Base-by-base conservation (phyloP, 2,888 invertebrate genomes). In the Harpalus rufipes region DNA sequence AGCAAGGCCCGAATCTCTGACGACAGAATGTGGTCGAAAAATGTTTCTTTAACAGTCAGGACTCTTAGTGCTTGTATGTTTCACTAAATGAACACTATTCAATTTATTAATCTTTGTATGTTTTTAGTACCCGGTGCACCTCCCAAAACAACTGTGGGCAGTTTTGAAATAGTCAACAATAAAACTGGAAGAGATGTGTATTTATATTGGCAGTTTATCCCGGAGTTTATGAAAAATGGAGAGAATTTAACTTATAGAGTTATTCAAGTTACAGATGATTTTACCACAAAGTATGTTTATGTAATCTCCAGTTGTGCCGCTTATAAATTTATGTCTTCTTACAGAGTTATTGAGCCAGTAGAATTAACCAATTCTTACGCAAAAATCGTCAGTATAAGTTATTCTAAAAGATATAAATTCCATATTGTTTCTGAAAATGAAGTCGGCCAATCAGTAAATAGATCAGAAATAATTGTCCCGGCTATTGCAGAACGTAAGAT, bases 131-230 rank as follows among this genome's bases (percentile, higher is more conserved):
- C 97, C 1, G 93, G 92, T 16, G 91, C 92, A 44, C 93, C 97
- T 44, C 97, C 97, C 0, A 92, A 92, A 79, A 94, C 95, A 3
- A 94, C 94, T 86, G 92, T 94, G 14, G 97, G 97, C 59, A 95
- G 95, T 88, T 97, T 96, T 89, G 94, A 95, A 89, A 91, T 91
- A 79, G 88, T 90, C 14, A 86, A 87, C 14, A 80, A 80, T 58
- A 86, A 86, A n/a, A 86, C 86, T 41, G 92, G 92, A 85, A 92
- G 95, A 86, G 93, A 94, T 81, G 92, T 96, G 61, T 94, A 94
- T 89, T 91, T 97, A 21, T 97, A 96, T 90, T 97, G 97, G 97
- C 94, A 96, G 89, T 93, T 95, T 86, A 92, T 97, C 79, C 93
- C 94, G 18, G 92, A 93, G 65, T 93, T 93, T 89, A 92, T 94